These are phyloP conservation scores for Nematolebias whitei DNA, from an alignment of 2,113 vertebrate species.

Conservation along the genomic window DNA sequence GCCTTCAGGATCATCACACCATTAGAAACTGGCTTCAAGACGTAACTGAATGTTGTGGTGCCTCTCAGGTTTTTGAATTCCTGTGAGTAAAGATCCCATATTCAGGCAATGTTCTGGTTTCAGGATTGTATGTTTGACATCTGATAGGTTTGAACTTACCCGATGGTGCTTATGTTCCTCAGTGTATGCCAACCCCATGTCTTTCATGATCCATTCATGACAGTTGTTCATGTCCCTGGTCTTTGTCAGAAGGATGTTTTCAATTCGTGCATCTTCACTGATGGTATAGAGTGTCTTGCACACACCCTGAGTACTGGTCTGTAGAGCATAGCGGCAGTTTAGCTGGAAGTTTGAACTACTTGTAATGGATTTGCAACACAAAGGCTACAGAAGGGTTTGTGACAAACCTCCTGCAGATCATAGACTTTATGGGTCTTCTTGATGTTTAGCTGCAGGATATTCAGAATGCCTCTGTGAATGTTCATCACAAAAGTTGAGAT, in stretches of 20 bases:
- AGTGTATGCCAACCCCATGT: constrained; percentile 78
- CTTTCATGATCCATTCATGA: constrained; percentile 78
- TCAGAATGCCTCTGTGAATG: constrained; percentile 81
- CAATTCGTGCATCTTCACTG: constrained; percentile 78
- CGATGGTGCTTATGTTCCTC: constrained; percentile 68
- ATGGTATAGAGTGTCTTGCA: constrained; percentile 85
- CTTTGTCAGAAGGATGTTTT: constrained; percentile 74
- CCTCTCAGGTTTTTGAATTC: constrained; percentile 79
- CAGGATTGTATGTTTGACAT: background rate
- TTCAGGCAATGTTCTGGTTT: background rate
- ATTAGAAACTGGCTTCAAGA: constrained; percentile 72
- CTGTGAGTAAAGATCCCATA: constrained; percentile 55
- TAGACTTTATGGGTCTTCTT: constrained; percentile 84
- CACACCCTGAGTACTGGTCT: constrained; percentile 85
- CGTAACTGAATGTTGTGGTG: constrained; percentile 74
- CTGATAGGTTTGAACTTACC: constrained; percentile 53
- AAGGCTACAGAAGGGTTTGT: background rate
- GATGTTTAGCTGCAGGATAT: constrained; percentile 78
- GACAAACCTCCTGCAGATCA: constrained; percentile 83
- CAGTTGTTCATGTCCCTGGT: constrained; percentile 83
- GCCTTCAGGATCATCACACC: constrained; percentile 77
- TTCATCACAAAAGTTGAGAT: constrained; percentile 75
- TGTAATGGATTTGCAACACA: background rate
- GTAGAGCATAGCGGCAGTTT: background rate
- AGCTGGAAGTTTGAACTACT: background rate